A percentile compares a stretch with the other conserved stretches of the same genome.
These are phyloP conservation scores for Choloepus didactylus DNA, from an alignment of 2,797 vertebrate genomes.

Conservation along the genomic window DNA sequence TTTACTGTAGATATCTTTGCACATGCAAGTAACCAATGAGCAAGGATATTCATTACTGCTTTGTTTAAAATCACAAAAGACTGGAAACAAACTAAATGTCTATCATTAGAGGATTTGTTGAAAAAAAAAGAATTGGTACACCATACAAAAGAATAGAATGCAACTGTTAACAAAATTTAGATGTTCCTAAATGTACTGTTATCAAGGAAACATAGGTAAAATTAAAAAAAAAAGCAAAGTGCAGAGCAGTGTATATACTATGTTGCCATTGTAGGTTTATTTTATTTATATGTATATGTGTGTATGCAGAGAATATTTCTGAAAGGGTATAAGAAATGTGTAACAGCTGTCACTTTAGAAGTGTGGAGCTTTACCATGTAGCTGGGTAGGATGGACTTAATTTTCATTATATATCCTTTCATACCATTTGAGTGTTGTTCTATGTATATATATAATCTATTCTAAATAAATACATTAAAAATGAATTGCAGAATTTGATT, in stretches of 20 bases:
- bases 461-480: background rate
- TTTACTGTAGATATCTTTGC: background rate
- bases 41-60: background rate
- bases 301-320: no score
- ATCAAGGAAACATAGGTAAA: background rate
- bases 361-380: background rate
- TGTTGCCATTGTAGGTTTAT: background rate
- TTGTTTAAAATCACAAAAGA: slow-evolving; percentile 41
- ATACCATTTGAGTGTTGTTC: background rate
- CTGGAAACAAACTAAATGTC: background rate
- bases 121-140: background rate
- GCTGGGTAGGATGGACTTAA: background rate
- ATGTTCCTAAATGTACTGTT: background rate
- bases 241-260: background rate
- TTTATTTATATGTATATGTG: background rate
- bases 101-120: background rate
- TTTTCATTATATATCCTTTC: background rate
- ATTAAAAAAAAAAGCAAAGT: background rate
- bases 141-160: slow-evolving; percentile 2
- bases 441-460: background rate
- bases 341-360: background rate
- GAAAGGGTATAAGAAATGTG: background rate
- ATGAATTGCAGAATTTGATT: background rate
- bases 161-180: background rate
- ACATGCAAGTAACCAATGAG: background rate